These are phyloP conservation scores for Desmophyllum pertusum DNA, from an alignment of 92 coral and sea anemone species.

Conservation along the genomic window DNA sequence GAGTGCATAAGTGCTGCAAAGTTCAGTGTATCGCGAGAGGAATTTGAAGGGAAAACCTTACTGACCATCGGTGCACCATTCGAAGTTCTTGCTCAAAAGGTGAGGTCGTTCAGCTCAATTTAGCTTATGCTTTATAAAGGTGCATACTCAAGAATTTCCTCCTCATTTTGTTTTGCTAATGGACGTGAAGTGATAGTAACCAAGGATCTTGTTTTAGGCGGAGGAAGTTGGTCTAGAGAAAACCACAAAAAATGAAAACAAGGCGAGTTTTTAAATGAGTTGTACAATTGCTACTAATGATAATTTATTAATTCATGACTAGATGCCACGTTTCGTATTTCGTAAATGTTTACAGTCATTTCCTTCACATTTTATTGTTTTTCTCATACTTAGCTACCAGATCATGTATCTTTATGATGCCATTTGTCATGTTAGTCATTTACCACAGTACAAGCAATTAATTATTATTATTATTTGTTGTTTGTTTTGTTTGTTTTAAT, in stretches of 20 bases:
- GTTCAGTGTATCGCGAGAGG: slow-evolving; percentile 61
- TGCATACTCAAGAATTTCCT: no score
- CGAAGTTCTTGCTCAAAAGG: slow-evolving; percentile 76
- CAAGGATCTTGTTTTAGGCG: slow-evolving; percentile 65
- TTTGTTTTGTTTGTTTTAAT: no score
- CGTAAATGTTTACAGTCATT: background rate
- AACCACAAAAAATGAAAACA: slow-evolving; percentile 42
- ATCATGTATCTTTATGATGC: background rate
- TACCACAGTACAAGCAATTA: background rate
- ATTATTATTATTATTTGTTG: no score
- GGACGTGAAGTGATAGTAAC: background rate
- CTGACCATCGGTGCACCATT: slow-evolving; percentile 74
- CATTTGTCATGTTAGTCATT: no score
- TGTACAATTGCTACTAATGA: no score
- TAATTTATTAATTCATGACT: background rate
- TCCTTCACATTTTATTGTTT: background rate
- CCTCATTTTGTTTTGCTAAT: background rate
- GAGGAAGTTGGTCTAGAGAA: slow-evolving; percentile 83
- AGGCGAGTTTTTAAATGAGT: slow-evolving; percentile 27
- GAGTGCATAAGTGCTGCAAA: slow-evolving; percentile 67
- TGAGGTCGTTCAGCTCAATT: no score
- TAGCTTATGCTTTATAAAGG: no score
- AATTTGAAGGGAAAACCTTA: slow-evolving; percentile 71
- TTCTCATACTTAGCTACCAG: background rate
- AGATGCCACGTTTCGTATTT: background rate